Conservation (phyloP, 2,113 vertebrate species). For the Periophthalmodon schlosseri region DNA sequence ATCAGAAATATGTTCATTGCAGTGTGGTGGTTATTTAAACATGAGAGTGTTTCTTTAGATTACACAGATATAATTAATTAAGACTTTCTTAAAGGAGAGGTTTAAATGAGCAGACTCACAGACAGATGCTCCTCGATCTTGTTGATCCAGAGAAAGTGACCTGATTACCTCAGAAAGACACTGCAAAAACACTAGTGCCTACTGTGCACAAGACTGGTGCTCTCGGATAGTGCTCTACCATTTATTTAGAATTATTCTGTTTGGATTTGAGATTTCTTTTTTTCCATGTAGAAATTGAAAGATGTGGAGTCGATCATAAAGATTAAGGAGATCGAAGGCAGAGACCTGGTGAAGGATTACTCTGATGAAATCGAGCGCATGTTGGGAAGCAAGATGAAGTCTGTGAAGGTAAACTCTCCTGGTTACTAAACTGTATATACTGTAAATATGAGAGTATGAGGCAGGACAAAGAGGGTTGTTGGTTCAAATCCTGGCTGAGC, state of each 20-base stretch:
- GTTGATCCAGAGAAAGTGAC: neutral
- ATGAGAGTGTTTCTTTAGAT: too few species aligned
- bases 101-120: neutral
- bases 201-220: too few species aligned
- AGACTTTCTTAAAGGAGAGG: neutral
- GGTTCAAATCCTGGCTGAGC: neutral
- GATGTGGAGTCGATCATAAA: slow-evolving; percentile 89
- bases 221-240: too few species aligned
- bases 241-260: neutral
- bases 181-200: neutral
- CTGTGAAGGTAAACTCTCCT: slow-evolving; percentile 81
- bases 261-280: neutral
- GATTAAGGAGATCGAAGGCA: slow-evolving; percentile 87
- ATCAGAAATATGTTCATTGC: too few species aligned
- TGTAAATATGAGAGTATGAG: neutral
- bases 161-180: neutral
- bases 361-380: slow-evolving; percentile 91
- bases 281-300: slow-evolving; percentile 85
- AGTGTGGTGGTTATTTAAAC: too few species aligned
- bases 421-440: neutral
- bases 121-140: neutral
- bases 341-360: slow-evolving; percentile 87
- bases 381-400: slow-evolving; percentile 93
- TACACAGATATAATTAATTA: too few species aligned
- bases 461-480: neutral